Conservation (phyloP, 2,113 vertebrate genomes). For the Myiozetetes cayanensis region DNA sequence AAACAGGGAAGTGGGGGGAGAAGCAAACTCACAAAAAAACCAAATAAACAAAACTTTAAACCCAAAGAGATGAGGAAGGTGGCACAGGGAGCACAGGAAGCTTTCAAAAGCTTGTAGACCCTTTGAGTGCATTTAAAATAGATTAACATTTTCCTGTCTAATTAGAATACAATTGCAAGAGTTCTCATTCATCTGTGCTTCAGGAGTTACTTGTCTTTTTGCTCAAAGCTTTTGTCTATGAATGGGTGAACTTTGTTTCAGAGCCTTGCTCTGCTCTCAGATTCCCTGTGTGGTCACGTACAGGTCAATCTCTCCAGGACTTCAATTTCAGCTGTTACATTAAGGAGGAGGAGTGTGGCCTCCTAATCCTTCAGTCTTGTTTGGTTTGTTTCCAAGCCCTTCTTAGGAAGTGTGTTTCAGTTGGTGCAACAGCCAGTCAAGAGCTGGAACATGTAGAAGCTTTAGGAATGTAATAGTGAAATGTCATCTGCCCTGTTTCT, state of each 20-base stretch:
- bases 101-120: background rate
- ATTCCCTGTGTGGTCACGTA: background rate
- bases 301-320: background rate
- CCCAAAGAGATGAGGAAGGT: background rate
- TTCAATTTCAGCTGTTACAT: background rate
- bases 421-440: background rate
- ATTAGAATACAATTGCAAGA: constrained; percentile 17
- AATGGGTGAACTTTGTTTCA: background rate
- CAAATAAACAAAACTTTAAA: background rate
- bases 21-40: background rate
- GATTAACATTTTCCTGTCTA: background rate
- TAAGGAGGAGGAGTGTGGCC: background rate
- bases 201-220: background rate
- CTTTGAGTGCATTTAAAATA: background rate
- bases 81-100: constrained; percentile 5
- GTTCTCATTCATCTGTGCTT: background rate
- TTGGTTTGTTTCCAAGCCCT: background rate
- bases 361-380: background rate
- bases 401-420: background rate
- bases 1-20: background rate
- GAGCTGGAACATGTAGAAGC: background rate
- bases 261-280: background rate
- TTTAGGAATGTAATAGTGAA: background rate
- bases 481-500: background rate
- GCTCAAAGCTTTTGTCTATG: background rate